phyloP scores from a whole-genome alignment of 2,113 vertebrate species.

The Centropus unirufus region DNA sequence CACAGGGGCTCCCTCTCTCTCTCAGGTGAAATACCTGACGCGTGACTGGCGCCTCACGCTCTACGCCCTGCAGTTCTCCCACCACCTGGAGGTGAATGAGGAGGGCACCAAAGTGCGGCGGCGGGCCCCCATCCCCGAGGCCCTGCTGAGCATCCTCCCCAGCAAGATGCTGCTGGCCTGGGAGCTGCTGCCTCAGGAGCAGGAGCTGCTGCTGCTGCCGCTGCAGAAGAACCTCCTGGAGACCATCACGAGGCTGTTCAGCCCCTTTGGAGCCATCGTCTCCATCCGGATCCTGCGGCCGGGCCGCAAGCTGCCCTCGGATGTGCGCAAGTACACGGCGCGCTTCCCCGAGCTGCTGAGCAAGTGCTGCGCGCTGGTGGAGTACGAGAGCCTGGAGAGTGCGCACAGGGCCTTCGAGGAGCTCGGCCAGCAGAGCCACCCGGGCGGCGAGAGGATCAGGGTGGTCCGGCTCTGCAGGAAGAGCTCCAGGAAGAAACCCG shows the following conservation, averaged over 20 bases:
- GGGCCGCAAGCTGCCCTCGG: constrained; percentile 77
- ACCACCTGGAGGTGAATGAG: constrained; percentile 80
- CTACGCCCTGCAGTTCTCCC: constrained; percentile 72
- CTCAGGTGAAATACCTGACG: constrained; percentile 81
- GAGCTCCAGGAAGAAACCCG: constrained; percentile 44
- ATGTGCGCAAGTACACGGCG: constrained; percentile 66
- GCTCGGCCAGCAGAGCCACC: neutral
- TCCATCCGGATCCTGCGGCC: constrained; percentile 80
- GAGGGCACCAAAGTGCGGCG: constrained; percentile 83
- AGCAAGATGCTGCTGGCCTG: constrained; percentile 81
- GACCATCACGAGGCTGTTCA: constrained; percentile 72
- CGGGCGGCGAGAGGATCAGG: neutral
- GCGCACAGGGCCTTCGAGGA: constrained; percentile 66
- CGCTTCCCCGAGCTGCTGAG: constrained; percentile 76
- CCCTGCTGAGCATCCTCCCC: constrained; percentile 76
- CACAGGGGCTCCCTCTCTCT: accelerated
- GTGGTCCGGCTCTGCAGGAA: constrained; percentile 72
- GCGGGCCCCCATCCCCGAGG: constrained; percentile 69
- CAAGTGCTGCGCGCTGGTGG: constrained; percentile 77
- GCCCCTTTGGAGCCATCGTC: constrained; percentile 57
- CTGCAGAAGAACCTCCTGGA: constrained; percentile 55
- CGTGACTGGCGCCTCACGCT: constrained; percentile 80
- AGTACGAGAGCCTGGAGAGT: constrained; percentile 78
- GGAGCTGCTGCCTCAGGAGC: constrained; percentile 64
- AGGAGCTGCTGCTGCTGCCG: neutral